Base-by-base conservation (phyloP, 2,113 vertebrate genomes). In the Paracanthobrama guichenoti region DNA sequence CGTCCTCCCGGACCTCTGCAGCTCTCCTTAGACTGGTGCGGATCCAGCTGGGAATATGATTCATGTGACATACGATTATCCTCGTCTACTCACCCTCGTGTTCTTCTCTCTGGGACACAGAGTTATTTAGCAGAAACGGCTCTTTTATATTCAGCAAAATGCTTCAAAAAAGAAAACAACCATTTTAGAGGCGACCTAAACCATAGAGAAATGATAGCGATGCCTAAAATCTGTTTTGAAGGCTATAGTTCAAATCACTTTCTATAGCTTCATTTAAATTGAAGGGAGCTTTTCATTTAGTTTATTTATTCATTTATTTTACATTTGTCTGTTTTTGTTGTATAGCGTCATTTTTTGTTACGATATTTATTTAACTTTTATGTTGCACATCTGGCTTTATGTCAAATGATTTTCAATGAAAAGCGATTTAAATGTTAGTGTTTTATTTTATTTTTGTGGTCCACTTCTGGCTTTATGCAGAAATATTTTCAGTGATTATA, bases 11-110 rank as follows among this genome's bases (percentile, higher is more conserved):
- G 44, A 42, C 86, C 81, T 31, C 59, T 16, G 69, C 57, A 20
- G 22, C 82, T 77, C 71, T 74, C 82, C 69, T 82, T 82, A 84
- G 82, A 82, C 78, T 83, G 84, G 74, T 84, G 84, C 81, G 84
- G 87, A 79, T 86, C 24, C 71, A 76, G 28, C 84, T 77, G 48
- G 22, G n/a, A 72, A 26, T 73, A 6, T 72, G 39, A 3, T 20
- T 22, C 50, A 16, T 53, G 8, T 55, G 53, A 55, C 3, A 55
- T 8, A 20, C 20, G 53, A 55, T 18, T 20, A 6, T 2, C 12
- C 28, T 42, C 28, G 20, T 72, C 20, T 11, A 44, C 67, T 71
- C 39, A 24, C 69, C 39, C 12, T 44, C 39, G 0, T 77, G 53
- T 8, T 42, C 22, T n/a, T 13, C 7, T 39, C 28, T 77, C 26